Evolutionary conservation across 2,113 vertebrate genomes (phyloP).

Genomic region (Epinephelus moara): DNA sequence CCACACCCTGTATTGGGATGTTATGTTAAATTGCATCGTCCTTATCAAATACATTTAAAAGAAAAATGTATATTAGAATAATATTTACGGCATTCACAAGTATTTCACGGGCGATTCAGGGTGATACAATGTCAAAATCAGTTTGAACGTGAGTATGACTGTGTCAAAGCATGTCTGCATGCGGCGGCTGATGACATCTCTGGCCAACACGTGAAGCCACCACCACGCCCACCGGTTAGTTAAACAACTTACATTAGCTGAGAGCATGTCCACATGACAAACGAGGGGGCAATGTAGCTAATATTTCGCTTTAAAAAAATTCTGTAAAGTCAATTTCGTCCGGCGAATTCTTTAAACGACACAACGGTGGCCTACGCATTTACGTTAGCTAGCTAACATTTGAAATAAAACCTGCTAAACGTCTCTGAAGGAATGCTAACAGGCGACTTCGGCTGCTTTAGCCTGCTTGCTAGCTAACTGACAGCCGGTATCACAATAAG

Average conservation of each 20-base stretch:
- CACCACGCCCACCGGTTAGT: conserved; percentile 36
- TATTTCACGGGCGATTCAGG: too few species aligned
- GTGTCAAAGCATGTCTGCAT: not conserved
- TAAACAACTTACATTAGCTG: not conserved
- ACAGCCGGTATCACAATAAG: too few species aligned
- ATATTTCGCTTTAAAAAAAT: too few species aligned
- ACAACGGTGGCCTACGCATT: not conserved
- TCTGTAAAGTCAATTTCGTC: not conserved
- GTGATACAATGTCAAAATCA: too few species aligned
- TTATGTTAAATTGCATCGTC: too few species aligned
- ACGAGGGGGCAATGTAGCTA: not conserved
- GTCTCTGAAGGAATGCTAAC: not conserved
- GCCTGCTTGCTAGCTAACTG: not conserved
- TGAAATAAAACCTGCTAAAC: too few species aligned
- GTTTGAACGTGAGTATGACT: too few species aligned
- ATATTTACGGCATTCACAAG: too few species aligned
- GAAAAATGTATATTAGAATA: too few species aligned
- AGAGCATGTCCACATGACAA: not conserved
- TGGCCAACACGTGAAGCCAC: conserved; percentile 19
- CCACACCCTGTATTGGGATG: too few species aligned
- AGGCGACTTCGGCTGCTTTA: not conserved
- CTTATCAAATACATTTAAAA: too few species aligned
- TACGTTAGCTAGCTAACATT: not conserved
- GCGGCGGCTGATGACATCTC: conserved; percentile 44
- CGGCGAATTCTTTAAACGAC: not conserved